These are phyloP conservation scores for Tragopan temminckii DNA, from an alignment of 2,797 vertebrate species.

Conservation along the genomic window DNA sequence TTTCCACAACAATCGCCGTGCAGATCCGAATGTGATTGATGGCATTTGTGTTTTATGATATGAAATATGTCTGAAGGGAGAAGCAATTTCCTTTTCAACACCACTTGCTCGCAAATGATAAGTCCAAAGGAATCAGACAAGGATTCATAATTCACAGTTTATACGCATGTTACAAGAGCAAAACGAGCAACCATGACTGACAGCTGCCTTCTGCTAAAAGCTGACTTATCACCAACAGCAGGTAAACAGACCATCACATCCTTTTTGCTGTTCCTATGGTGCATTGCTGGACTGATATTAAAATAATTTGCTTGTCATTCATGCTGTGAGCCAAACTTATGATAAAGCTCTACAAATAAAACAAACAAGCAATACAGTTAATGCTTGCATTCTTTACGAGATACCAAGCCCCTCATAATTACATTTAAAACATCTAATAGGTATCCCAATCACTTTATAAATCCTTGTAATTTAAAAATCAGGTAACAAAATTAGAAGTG, in stretches of 20 bases:
- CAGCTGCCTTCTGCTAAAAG: conserved; percentile 1
- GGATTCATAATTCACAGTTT: not conserved
- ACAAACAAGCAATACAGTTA: not conserved
- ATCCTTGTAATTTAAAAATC: not conserved
- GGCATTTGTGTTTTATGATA: not conserved
- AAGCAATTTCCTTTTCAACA: conserved; percentile 40
- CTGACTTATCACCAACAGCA: conserved; percentile 24
- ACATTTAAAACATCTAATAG: not conserved
- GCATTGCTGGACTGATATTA: not conserved
- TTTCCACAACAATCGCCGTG: not conserved
- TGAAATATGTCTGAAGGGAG: not conserved
- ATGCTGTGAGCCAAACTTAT: not conserved
- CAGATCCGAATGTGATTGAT: not conserved
- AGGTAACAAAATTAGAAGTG: not conserved
- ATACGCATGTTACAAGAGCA: not conserved
- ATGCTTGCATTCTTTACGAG: not conserved
- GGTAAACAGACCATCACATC: not conserved
- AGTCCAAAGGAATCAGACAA: not conserved
- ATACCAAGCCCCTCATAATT: not conserved
- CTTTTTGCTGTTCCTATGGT: not conserved
- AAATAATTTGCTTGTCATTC: conserved; percentile 14
- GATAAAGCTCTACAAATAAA: not conserved
- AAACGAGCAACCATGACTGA: not conserved
- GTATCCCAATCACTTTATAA: not conserved
- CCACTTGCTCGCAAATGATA: not conserved